Evolutionary conservation across 2,888 invertebrate genomes (phyloP), one percentile per base, ranked within the genome.

Genomic region (Sussaba pulchella): DNA sequence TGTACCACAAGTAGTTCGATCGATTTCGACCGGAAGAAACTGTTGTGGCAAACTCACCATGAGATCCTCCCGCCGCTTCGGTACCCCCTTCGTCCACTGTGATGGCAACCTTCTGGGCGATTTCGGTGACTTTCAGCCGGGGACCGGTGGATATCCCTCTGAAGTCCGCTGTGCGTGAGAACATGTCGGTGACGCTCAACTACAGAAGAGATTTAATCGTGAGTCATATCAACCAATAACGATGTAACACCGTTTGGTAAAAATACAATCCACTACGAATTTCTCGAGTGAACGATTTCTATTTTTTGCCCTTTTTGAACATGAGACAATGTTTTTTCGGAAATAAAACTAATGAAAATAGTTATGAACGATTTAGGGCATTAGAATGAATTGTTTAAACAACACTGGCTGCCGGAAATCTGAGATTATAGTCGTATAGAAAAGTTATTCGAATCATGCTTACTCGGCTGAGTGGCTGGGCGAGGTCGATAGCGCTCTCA

Each of bases 11-110:
- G n/a, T n/a, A n/a, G n/a, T n/a, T n/a, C n/a, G n/a, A n/a, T n/a
- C n/a, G n/a, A n/a, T n/a, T n/a, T n/a, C n/a, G n/a, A 31, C 31
- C 31, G 31, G 2, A 2, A 31, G 31, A 31, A 2, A 31, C 31
- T 31, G 31, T 31, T 31, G 2, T 6, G 6, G 31, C 31, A 6
- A 6, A 31, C 31, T 31, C 92, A 96, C 96, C 96, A 67, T 96
- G 96, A 17, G 96, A n/a, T n/a, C n/a, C 96, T 2, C 97, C 96
- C 39, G 96, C 95, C 0, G 96, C 96, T 89, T 96, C 97, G 0
- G 96, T 96, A 0, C 97, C 97, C 86, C 96, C 95, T 90, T 97
- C 97, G 90, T 96, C 96, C 0, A 97, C 96, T 87, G 96, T 96
- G 84, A 97, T 95, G 86, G 95, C 96, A 0, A 96, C 95, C 89